Evolutionary conservation across 2,797 vertebrate genomes (phyloP).

Genomic region (Otus scops): DNA sequence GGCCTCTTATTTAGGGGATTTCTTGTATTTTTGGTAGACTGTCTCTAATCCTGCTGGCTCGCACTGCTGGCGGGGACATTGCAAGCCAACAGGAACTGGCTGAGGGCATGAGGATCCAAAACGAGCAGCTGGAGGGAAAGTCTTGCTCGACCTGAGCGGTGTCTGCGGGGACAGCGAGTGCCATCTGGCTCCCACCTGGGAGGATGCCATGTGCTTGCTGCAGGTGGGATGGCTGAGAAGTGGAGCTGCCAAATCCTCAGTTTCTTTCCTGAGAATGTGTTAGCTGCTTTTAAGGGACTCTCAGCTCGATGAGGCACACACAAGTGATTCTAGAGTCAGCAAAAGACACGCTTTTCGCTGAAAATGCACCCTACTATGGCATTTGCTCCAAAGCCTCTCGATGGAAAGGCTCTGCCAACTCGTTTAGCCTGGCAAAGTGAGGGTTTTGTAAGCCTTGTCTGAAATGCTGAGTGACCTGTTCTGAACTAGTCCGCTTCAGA

Average conservation of each 20-base stretch:
- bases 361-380: fast-evolving
- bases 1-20: background rate
- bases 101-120: background rate
- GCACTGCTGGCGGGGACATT: background rate
- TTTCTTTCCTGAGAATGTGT: fast-evolving
- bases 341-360: fast-evolving
- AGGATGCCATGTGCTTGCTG: background rate
- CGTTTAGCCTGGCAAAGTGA: fast-evolving
- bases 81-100: background rate
- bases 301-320: fast-evolving
- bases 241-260: background rate
- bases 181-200: background rate
- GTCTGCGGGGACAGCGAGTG: background rate
- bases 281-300: background rate
- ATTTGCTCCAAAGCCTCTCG: fast-evolving
- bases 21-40: background rate
- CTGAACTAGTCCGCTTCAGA: background rate
- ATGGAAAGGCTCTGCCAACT: background rate
- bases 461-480: background rate
- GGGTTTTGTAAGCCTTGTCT: background rate
- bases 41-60: background rate
- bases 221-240: background rate
- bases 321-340: background rate
- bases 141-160: background rate
- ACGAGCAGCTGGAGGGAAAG: background rate